Conservation (phyloP, 2,888 invertebrate genomes). For the Aspidiotus rigidus region DNA sequence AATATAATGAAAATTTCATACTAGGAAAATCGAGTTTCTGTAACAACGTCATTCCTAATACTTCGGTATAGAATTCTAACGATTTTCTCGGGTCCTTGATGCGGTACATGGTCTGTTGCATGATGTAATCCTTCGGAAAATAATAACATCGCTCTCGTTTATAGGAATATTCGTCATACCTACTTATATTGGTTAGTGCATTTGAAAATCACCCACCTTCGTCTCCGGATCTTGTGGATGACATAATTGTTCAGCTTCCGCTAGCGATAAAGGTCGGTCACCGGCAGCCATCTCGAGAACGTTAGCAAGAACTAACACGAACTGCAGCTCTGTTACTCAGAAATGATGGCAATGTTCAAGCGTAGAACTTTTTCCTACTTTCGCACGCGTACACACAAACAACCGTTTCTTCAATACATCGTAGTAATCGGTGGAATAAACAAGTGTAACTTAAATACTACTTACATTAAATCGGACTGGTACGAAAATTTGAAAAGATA, state of each 20-base stretch:
- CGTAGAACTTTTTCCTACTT: too few relatives aligned
- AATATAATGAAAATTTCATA: constrained; percentile 83
- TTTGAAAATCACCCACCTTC: background rate
- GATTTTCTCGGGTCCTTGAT: constrained; percentile 84
- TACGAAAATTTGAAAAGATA: too few relatives aligned
- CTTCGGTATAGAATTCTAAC: constrained; percentile 80
- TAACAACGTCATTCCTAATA: constrained; percentile 82
- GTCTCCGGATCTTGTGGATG: background rate
- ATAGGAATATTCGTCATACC: background rate
- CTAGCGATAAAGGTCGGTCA: background rate
- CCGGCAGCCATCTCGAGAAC: background rate
- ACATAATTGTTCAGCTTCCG: background rate
- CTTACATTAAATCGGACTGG: too few relatives aligned
- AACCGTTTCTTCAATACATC: too few relatives aligned
- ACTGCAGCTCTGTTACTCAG: too few relatives aligned
- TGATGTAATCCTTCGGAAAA: constrained; percentile 66
- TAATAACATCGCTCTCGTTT: background rate
- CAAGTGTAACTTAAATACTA: too few relatives aligned
- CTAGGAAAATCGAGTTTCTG: constrained; percentile 79
- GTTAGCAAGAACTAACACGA: background rate
- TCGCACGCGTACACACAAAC: too few relatives aligned
- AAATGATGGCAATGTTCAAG: too few relatives aligned
- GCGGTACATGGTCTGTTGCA: constrained; percentile 95
- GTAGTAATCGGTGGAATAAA: too few relatives aligned
- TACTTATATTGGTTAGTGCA: background rate